phyloP scores from a whole-genome alignment of 1,140 invertebrate genomes.

The Chymomyza costata region DNA sequence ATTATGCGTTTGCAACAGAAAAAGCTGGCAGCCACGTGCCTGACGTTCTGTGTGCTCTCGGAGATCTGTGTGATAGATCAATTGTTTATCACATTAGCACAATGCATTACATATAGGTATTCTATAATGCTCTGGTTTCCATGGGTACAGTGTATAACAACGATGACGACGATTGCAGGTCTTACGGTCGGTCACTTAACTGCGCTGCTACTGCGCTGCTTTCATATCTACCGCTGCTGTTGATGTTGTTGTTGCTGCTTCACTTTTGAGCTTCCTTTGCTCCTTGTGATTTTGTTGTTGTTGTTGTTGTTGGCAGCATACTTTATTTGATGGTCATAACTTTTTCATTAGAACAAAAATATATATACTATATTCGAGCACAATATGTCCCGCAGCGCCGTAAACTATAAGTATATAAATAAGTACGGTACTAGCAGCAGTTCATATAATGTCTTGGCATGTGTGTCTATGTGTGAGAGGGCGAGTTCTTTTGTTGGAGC shows the following conservation, averaged over 20 bases:
- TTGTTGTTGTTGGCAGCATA: conserved; percentile 47
- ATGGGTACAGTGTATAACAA: too few relatives aligned
- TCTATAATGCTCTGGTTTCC: too few relatives aligned
- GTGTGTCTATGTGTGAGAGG: conserved; percentile 9
- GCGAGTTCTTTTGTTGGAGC: conserved; percentile 22
- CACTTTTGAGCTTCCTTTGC: conserved; percentile 24
- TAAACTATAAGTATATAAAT: conserved; percentile 73
- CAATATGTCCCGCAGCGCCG: conserved; percentile 70
- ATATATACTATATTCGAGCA: conserved; percentile 66
- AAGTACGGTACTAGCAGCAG: conserved; percentile 57
- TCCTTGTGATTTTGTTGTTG: conserved; percentile 17
- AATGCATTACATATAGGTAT: too few relatives aligned
- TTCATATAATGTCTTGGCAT: conserved; percentile 47
- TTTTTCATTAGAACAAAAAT: conserved; percentile 74
- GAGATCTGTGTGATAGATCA: too few relatives aligned
- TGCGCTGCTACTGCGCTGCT: conserved; percentile 28
- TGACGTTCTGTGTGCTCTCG: too few relatives aligned
- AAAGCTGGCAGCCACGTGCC: too few relatives aligned
- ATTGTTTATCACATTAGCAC: too few relatives aligned
- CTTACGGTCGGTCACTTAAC: conserved; percentile 70
- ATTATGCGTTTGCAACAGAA: too few relatives aligned
- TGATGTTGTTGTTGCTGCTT: conserved; percentile 25
- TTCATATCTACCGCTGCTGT: conserved; percentile 38
- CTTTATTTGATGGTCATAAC: conserved; percentile 74
- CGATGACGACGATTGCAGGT: conserved; percentile 53